These are phyloP conservation scores for Hiodon tergisus DNA, from an alignment of 2,113 vertebrate genomes.

Conservation along the genomic window DNA sequence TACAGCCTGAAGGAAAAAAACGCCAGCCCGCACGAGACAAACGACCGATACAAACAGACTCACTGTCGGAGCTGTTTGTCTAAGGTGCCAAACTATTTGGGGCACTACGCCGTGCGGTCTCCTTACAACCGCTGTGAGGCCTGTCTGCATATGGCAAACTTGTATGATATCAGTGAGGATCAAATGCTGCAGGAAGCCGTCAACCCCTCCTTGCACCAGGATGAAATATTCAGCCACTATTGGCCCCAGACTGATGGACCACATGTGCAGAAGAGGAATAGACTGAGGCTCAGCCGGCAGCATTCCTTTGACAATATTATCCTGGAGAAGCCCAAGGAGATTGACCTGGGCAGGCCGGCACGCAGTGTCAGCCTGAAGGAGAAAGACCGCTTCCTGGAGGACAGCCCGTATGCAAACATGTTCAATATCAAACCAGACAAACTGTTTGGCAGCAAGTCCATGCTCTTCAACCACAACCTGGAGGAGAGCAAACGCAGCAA, in stretches of 20 bases:
- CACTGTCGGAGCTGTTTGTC: conserved; percentile 92
- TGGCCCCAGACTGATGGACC: conserved; percentile 67
- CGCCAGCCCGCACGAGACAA: conserved; percentile 70
- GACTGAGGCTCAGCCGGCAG: conserved; percentile 80
- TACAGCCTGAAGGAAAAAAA: conserved; percentile 85
- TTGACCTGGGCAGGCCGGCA: conserved; percentile 61
- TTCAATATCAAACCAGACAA: conserved; percentile 85
- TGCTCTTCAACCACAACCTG: conserved; percentile 75
- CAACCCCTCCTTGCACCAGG: conserved; percentile 60
- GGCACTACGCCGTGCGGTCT: conserved; percentile 81
- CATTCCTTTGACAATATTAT: conserved; percentile 87
- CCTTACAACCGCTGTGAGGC: conserved; percentile 87
- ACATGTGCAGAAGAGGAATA: conserved; percentile 66
- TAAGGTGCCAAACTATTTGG: conserved; percentile 78
- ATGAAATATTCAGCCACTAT: conserved; percentile 76
- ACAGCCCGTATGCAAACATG: conserved; percentile 82
- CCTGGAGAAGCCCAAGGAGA: conserved; percentile 71
- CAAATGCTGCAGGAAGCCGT: conserved; percentile 77
- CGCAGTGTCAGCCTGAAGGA: conserved; percentile 89
- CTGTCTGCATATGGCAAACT: conserved; percentile 82
- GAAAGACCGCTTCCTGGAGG: conserved; percentile 75
- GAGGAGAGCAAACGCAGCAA: conserved; percentile 84
- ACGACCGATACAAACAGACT: conserved; percentile 66
- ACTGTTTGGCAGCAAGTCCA: conserved; percentile 71
- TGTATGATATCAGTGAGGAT: conserved; percentile 96